Percentiles rank a stretch among this genome's conserved stretches.
Conservation (phyloP, 2,888 invertebrate species). For the Synergus umbraculus region DNA sequence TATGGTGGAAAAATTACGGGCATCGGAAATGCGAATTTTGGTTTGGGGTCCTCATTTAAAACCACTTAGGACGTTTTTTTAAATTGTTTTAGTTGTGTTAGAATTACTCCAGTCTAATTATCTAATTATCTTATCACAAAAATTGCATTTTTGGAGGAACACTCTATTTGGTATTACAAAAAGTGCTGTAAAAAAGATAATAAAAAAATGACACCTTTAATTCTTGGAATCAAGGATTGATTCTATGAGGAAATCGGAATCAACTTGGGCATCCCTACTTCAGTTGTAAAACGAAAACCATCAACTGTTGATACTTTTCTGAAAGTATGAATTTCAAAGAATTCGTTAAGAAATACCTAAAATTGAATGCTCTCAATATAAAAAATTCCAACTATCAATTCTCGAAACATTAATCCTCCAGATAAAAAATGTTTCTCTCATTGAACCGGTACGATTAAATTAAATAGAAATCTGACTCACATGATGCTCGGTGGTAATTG, state of each 20-base stretch:
- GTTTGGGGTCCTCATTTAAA: neutral
- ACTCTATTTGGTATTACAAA: no score
- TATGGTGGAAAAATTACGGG: slow-evolving; percentile 1
- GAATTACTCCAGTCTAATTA: neutral
- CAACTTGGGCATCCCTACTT: no score
- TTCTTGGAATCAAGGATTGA: no score
- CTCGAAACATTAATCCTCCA: neutral
- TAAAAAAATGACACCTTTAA: no score
- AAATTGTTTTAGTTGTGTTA: neutral
- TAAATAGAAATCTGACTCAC: neutral
- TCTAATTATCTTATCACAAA: neutral
- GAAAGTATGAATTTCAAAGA: no score
- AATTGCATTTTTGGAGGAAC: no score
- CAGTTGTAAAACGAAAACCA: no score
- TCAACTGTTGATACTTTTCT: no score
- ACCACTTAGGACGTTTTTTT: neutral
- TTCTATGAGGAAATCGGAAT: no score
- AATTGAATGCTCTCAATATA: neutral
- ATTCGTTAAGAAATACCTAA: neutral
- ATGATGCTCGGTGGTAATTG: neutral
- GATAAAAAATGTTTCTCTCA: neutral
- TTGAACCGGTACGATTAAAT: neutral
- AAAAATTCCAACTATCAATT: neutral
- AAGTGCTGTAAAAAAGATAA: no score
- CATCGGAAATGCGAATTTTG: neutral